Evolutionary conservation across 2,888 invertebrate species (phyloP).

Genomic region (Glaucopsyche alexis): DNA sequence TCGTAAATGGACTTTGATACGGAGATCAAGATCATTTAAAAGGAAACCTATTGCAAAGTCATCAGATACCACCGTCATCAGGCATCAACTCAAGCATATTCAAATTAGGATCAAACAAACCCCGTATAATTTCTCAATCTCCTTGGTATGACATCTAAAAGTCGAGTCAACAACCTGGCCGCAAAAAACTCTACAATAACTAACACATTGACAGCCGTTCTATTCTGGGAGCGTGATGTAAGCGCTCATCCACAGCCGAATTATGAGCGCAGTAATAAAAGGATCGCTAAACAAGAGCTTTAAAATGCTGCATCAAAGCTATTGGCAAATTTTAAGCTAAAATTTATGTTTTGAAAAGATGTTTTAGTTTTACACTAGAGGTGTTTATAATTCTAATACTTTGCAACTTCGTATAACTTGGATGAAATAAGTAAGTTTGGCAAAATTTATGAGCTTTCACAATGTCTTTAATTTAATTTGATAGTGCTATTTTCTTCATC

Average conservation of each 20-base stretch:
- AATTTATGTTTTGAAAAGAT: background rate
- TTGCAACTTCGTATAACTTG: background rate
- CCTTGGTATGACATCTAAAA: slow-evolving; percentile 76
- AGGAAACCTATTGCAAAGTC: background rate
- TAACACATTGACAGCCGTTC: slow-evolving; percentile 62
- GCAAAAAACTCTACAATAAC: slow-evolving; percentile 69
- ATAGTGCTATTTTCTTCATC: too few relatives aligned
- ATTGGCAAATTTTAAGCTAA: background rate
- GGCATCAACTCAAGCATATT: background rate
- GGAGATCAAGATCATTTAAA: background rate
- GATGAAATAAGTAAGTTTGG: too few relatives aligned
- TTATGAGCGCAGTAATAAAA: slow-evolving; percentile 37
- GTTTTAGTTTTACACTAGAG: background rate
- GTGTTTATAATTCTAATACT: background rate
- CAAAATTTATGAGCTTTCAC: too few relatives aligned
- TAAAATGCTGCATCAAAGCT: slow-evolving; percentile 35
- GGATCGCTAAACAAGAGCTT: slow-evolving; percentile 32
- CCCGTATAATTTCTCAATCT: slow-evolving; percentile 35
- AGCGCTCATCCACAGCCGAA: slow-evolving; percentile 47
- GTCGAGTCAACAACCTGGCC: slow-evolving; percentile 69
- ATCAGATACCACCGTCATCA: slow-evolving; percentile 4
- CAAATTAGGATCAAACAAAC: slow-evolving; percentile 8
- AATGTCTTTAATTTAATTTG: too few relatives aligned
- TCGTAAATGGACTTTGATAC: background rate
- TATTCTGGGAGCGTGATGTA: slow-evolving; percentile 72